Conservation (phyloP, 1,140 invertebrate species). For the Saccostrea echinata region DNA sequence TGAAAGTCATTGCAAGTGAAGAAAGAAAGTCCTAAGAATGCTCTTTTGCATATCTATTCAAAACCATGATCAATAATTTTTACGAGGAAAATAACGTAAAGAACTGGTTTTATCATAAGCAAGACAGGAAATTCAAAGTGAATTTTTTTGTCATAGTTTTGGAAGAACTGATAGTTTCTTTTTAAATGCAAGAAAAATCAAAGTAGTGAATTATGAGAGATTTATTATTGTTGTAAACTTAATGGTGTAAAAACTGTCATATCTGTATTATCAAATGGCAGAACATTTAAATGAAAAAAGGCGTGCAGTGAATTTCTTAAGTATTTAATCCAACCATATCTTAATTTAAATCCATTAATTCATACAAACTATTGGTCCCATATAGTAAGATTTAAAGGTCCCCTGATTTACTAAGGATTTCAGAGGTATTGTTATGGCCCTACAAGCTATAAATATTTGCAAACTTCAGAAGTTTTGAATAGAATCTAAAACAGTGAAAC, state of each 20-base stretch:
- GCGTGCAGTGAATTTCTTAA: conserved; percentile 32
- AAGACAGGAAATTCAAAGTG: neutral
- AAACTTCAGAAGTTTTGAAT: conserved; percentile 35
- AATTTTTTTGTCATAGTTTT: neutral
- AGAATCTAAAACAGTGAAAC: conserved; percentile 25
- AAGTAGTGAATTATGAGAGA: neutral
- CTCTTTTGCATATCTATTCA: conserved; percentile 30
- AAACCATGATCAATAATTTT: neutral
- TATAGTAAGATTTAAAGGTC: conserved; percentile 31
- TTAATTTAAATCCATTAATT: conserved; percentile 40
- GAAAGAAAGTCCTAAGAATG: neutral
- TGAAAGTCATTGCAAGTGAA: neutral
- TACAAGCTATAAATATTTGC: conserved; percentile 31
- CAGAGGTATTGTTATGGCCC: conserved; percentile 7
- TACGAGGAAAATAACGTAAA: neutral
- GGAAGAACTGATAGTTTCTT: neutral
- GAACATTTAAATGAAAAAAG: conserved; percentile 1
- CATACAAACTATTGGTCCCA: neutral
- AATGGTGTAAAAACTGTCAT: conserved; percentile 5
- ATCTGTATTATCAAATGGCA: neutral
- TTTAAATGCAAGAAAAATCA: neutral
- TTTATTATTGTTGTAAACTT: neutral
- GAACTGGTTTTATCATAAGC: neutral
- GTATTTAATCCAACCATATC: conserved; percentile 39
- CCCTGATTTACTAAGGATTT: conserved; percentile 23